Evolutionary conservation across 2,113 vertebrate species (phyloP), one percentile per base, ranked within the genome.

Genomic region (Mionectes macconnelli): DNA sequence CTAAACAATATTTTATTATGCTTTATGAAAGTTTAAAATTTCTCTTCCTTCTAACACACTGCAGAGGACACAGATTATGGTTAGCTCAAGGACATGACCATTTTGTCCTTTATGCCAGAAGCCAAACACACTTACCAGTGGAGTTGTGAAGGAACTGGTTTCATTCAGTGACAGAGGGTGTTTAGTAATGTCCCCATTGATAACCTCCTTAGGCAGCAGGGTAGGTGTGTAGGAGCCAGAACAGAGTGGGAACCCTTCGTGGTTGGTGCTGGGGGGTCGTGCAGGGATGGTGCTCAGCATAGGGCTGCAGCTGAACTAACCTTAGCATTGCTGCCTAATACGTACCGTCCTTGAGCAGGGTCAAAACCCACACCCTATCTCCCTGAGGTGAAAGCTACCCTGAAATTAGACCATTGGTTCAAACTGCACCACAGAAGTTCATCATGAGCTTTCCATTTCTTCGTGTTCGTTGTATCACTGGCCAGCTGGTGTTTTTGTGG

Each of bases 11-110:
- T 96, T 95, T 96, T 82, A 93, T 97, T 97, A 96, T 52, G 45
- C 93, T 96, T 97, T 94, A 84, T 97, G 97, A 96, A 97, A 97
- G 95, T 94, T 94, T 75, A 84, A 95, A 97, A 92, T 95, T 97
- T 94, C 50, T 79, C 78, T 89, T 30, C 67, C 70, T 69, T 77
- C 63, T 62, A 49, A 70, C 1, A 0, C 62, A 28, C 67, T 87
- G 50, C 52, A 12, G 78, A 91, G 73, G 76, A 42, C n/a, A 11
- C 14, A 5, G 75, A 33, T 88, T 85, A 27, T 64, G 81, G 74
- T 73, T 55, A 79, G 47, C 79, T 95, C 73, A 91, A 87, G 87
- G 82, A 90, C 88, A 77, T 83, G 81, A 56, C 94, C 37, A 25
- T 79, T 70, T 55, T 49, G 25, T 93, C 75, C 95, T 90, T 84